Percentiles rank a stretch among this genome's conserved stretches.
phyloP scores from a whole-genome alignment of 2,113 vertebrate species.

The Dasyurus viverrinus region DNA sequence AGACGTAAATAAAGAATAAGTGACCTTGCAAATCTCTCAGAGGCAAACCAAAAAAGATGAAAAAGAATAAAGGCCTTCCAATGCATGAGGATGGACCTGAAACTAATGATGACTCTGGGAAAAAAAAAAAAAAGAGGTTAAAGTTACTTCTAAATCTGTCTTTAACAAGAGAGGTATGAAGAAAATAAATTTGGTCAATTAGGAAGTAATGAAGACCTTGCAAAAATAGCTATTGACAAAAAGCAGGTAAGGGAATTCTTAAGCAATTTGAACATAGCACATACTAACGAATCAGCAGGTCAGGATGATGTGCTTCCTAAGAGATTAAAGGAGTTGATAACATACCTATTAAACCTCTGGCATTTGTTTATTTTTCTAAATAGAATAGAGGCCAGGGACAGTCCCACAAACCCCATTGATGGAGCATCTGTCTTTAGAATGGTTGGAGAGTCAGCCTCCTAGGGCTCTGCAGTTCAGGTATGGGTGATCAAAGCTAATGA shows the following conservation, averaged over 20 bases:
- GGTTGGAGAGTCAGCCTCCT: neutral
- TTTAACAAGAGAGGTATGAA: constrained; percentile 61
- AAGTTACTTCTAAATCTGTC: constrained; percentile 56
- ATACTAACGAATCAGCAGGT: constrained; percentile 62
- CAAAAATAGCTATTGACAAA: constrained; percentile 71
- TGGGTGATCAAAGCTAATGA: neutral
- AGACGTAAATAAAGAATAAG: neutral
- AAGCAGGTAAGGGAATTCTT: constrained; percentile 57
- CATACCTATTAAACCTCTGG: neutral
- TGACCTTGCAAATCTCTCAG: constrained; percentile 37
- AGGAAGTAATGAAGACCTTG: constrained; percentile 75
- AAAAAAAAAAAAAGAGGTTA: constrained; percentile 47
- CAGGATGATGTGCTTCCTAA: neutral
- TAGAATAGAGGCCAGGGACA: constrained; percentile 37
- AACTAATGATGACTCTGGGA: constrained; percentile 40
- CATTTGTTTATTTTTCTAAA: constrained; percentile 53
- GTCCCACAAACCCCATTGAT: constrained; percentile 20
- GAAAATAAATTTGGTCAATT: constrained; percentile 71
- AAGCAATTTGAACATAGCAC: constrained; percentile 48
- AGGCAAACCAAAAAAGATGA: neutral
- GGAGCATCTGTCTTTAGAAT: constrained; percentile 17
- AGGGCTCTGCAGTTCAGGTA: neutral
- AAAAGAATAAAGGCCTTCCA: constrained; percentile 23
- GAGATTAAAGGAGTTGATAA: constrained; percentile 20
- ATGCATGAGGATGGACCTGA: constrained; percentile 36